Conservation (phyloP, 2,113 vertebrate species). For the Cinclus mexicanus region DNA sequence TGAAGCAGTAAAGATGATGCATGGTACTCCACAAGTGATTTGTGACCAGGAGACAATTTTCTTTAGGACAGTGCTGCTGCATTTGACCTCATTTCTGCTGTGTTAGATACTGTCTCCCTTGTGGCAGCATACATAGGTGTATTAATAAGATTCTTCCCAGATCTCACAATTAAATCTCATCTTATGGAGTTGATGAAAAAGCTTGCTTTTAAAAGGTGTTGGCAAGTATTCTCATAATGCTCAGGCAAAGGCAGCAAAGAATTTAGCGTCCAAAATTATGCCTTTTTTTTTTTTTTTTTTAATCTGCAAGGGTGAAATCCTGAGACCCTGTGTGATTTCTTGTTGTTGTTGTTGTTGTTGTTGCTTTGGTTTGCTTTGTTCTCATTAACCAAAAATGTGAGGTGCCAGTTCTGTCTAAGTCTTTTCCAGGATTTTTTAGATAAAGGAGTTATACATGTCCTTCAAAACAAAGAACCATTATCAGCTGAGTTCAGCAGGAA, state of each 20-base stretch:
- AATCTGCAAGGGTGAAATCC: not conserved
- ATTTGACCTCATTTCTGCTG: conserved; percentile 35
- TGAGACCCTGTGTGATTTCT: not conserved
- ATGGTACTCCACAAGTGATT: conserved; percentile 38
- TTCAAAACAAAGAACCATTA: conserved; percentile 35
- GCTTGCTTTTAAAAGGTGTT: not conserved
- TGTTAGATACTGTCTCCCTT: conserved; percentile 11
- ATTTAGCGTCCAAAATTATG: not conserved
- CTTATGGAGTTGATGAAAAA: not conserved
- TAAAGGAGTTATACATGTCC: not conserved
- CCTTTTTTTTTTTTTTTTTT: not conserved
- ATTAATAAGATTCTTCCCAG: conserved; percentile 12
- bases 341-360: not conserved
- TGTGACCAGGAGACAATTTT: conserved; percentile 33
- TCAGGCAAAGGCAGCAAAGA: not conserved
- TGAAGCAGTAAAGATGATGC: conserved; percentile 19
- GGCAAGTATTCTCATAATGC: not conserved
- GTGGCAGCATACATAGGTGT: not conserved
- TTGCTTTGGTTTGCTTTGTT: not conserved
- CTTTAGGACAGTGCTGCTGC: conserved; percentile 12
- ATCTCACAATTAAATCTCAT: conserved; percentile 8
- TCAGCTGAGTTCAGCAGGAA: not conserved
- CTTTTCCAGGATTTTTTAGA: not conserved
- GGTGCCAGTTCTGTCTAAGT: not conserved
- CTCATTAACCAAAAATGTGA: not conserved